Evolutionary conservation across 2,888 invertebrate genomes (phyloP), one percentile per base, ranked within the genome.

Genomic region (Elegia similella): DNA sequence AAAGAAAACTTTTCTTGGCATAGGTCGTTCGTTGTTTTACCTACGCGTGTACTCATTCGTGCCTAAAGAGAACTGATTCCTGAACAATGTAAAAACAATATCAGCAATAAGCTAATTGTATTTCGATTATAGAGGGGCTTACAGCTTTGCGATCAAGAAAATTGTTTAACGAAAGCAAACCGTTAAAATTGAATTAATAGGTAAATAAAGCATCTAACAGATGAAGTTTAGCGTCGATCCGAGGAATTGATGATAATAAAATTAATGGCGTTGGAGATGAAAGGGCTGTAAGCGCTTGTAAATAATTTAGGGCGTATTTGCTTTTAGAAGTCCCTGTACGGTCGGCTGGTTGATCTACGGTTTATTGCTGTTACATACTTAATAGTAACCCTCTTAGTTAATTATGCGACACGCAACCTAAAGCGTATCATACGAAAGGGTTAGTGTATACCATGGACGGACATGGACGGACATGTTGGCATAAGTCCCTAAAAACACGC

Each of bases 351-450:
- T 70, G 78, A 78, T 77, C 69, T 69, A 62, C 73, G 75, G 78
- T 84, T 84, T 86, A 87, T 88, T 83, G 82, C 84, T 84, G 79
- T 82, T 87, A 86, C 86, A 88, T 87, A 82, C 84, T 86, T 88
- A 84, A 87, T 86, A 83, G 79, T 82, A 82, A 81, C 83, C 85
- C 86, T 84, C 76, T 85, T 87, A 84, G 80, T 88, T 88, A 88
- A 89, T 89, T 88, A 89, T 87, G 83, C 83, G 84, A 76, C 80
- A 80, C 75, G 69, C 76, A 74, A 68, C 69, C 73, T 69, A 67
- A 72, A 70, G 69, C 72, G 69, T 63, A 67, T 64, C 70, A 68
- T 65, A 68, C 66, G 70, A 68, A 81, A 78, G 82, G 84, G 81
- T 80, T 80, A 61, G 66, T 68, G 66, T 70, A 68, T 69, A 75